phyloP scores from a whole-genome alignment of 2,113 vertebrate species.

The Conger conger region DNA sequence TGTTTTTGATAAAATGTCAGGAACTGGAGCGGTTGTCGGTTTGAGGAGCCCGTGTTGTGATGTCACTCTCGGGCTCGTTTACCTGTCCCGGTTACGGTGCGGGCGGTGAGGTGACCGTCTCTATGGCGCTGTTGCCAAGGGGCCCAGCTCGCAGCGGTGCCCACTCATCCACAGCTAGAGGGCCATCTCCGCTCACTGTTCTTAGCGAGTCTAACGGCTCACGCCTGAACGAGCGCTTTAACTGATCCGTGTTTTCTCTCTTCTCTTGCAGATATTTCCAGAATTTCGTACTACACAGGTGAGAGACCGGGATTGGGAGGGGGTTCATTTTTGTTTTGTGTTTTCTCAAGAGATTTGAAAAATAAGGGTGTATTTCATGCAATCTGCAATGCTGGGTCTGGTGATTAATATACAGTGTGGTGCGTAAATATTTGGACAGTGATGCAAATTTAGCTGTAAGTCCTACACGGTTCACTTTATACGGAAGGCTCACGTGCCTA shows the following conservation, averaged over 20 bases:
- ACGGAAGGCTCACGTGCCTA: no score
- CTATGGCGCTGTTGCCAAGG: neutral
- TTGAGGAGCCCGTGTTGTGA: neutral
- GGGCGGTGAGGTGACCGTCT: neutral
- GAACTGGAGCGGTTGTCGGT: neutral
- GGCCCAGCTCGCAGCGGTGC: neutral
- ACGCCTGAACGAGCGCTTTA: conserved; percentile 25
- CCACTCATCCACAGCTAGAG: conserved; percentile 20
- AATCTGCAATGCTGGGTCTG: neutral
- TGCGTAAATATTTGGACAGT: no score
- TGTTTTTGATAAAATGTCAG: neutral
- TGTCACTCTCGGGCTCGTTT: neutral
- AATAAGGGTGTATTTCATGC: neutral
- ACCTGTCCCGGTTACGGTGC: neutral
- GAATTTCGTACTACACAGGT: conserved; percentile 83
- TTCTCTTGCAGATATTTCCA: conserved; percentile 80
- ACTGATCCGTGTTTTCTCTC: conserved; percentile 41
- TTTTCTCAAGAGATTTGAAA: neutral
- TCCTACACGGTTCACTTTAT: no score
- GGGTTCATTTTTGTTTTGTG: conserved; percentile 4
- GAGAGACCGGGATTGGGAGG: conserved; percentile 36
- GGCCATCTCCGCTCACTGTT: conserved; percentile 21
- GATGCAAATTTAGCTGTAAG: no score
- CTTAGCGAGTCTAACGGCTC: neutral
- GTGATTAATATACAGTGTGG: no score